Conservation (phyloP, 2,113 vertebrate genomes). For the Mirza zaza region DNA sequence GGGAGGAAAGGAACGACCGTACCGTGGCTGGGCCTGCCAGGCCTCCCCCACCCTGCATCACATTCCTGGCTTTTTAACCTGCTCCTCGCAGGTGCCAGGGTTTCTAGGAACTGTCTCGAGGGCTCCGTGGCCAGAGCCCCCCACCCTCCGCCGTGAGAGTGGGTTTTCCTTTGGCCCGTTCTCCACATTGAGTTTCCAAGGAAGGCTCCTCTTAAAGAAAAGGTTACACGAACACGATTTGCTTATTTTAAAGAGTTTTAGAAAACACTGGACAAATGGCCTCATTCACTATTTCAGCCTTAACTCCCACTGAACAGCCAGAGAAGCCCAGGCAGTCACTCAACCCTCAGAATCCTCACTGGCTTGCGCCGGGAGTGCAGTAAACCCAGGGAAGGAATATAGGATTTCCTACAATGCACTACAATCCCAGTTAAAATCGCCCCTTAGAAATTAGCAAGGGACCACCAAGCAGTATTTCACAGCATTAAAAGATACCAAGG, state of each 20-base stretch:
- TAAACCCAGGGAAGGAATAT: not conserved
- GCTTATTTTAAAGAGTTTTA: not conserved
- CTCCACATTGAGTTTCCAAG: not conserved
- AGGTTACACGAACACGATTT: not conserved
- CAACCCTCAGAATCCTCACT: not conserved
- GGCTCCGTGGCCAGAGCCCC: not conserved
- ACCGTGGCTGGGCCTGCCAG: rapidly evolving
- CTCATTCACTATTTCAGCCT: not conserved
- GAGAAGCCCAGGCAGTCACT: not conserved
- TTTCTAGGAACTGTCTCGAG: not conserved
- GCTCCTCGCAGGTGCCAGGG: not conserved
- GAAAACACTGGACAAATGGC: not conserved
- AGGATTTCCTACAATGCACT: not conserved
- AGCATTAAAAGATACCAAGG: not conserved
- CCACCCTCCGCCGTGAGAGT: not conserved
- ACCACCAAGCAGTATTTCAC: not conserved
- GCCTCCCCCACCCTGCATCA: not conserved
- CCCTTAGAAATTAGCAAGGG: not conserved
- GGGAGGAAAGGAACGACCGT: rapidly evolving
- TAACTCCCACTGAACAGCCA: not conserved
- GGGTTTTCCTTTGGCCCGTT: not conserved
- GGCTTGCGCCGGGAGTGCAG: rapidly evolving
- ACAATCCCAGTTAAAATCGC: not conserved
- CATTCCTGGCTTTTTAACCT: no score
- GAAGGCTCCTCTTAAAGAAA: not conserved